phyloP scores from a whole-genome alignment of 2,797 vertebrate species.

The Benthosema pterotum region DNA sequence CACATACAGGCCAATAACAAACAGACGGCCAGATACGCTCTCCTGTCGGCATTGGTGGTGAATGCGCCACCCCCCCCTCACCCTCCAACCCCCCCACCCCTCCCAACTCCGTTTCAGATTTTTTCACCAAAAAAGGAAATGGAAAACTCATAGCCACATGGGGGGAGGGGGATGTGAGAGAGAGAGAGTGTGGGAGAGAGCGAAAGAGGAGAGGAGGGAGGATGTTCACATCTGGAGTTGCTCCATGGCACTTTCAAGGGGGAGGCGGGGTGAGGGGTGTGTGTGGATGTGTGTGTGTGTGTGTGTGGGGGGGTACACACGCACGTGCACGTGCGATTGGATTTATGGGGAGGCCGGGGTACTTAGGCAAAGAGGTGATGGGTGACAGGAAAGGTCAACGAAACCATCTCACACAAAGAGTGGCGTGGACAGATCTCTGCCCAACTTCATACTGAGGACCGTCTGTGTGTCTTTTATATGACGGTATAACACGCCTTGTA shows the following conservation, averaged over 20 bases:
- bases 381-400: constrained; percentile 50
- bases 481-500: too few relatives aligned
- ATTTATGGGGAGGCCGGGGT: constrained; percentile 69
- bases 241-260: constrained; percentile 76
- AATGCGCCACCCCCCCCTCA: constrained; percentile 67
- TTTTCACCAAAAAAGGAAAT: constrained; percentile 89
- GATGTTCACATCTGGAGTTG: constrained; percentile 81
- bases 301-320: constrained; percentile 36
- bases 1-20: constrained; percentile 52
- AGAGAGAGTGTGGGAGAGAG: constrained; percentile 43
- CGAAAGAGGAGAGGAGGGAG: constrained; percentile 37
- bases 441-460: constrained; percentile 18
- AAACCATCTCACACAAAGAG: constrained; percentile 3
- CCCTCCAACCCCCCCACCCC: too few relatives aligned
- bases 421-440: constrained; percentile 24
- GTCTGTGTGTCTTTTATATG: neutral
- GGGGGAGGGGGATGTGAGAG: constrained; percentile 47
- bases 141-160: constrained; percentile 72
- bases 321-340: constrained; percentile 52
- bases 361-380: constrained; percentile 41
- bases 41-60: constrained; percentile 55
- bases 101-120: constrained; percentile 70
- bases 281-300: too few relatives aligned
- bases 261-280: too few relatives aligned
- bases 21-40: constrained; percentile 65